Evolutionary conservation across 53 echinoderm and acorn worm genomes (phyloP), one percentile per base, ranked within the genome.

Genomic region (Zoroaster sp.): DNA sequence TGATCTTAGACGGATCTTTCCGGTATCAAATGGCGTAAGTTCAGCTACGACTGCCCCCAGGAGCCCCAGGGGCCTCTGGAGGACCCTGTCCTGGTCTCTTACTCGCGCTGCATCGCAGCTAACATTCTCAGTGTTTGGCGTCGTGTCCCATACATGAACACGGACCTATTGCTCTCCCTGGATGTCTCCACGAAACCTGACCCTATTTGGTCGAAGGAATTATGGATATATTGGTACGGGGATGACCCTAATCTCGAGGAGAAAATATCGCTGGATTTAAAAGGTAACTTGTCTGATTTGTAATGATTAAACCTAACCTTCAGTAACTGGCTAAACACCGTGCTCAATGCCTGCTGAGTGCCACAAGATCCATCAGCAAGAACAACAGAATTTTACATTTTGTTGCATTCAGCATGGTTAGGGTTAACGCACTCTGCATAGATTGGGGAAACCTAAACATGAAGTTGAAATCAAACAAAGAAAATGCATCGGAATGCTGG

Each of bases 221-320:
- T 97, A 42, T 97, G 97, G 97, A 93, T 97, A 5, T 97, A 93
- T 32, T 97, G 97, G 97, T 97, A 97, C 70, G 97, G 97, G 30
- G 97, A 97, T 78, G 97, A 95, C 28, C 97, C 97, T 14, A 93
- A 95, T 77, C 92, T 95, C 69, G 93, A 91, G 45, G 94, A 91
- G 28, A 42, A 95, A 40, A 92, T 97, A 1, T 90, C 87, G 47
- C 79, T 90, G 3, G 93, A 95, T 42, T 74, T 97, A 11, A 93
- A 93, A 95, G 93, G 97, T 97, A 93, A 94, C 83, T 40, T 33
- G 2, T 30, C 43, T 3, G 43, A 15, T n/a, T 45, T 47, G 30
- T 12, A 28, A 28, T 71, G 31, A 35, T 35, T 9, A 71, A 17
- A 37, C 13, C 0, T 4, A 7, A n/a, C n/a, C n/a, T n/a, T n/a